Evolutionary conservation across 30 jellyfish, hydroid and myxozoan genomes (phyloP).

Genomic region (Pelagia noctiluca): DNA sequence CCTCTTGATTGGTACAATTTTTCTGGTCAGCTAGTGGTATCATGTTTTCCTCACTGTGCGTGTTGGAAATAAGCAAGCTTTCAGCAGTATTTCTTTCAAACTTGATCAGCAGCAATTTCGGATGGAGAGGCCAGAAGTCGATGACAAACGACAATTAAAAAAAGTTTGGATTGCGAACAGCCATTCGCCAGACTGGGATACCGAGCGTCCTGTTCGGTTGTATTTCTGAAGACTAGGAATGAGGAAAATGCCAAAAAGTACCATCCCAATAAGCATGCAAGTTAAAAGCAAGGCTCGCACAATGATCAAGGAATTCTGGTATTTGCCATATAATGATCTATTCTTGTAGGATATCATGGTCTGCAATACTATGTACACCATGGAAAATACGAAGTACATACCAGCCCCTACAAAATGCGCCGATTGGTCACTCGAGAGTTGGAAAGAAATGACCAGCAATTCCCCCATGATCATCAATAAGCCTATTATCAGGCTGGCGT

Average conservation of each 20-base stretch:
- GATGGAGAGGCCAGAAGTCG: constrained; percentile 74
- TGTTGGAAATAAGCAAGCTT: no score
- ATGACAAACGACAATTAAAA: constrained; percentile 51
- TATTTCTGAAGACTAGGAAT: constrained; percentile 39
- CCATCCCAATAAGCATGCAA: constrained; percentile 60
- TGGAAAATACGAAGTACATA: constrained; percentile 50
- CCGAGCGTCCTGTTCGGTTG: constrained; percentile 55
- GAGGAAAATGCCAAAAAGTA: constrained; percentile 39
- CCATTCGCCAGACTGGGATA: constrained; percentile 76
- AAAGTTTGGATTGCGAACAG: constrained; percentile 55
- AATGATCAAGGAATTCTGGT: background rate
- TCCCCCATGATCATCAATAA: constrained; percentile 53
- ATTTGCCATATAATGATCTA: constrained; percentile 15
- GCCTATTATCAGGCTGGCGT: constrained; percentile 41
- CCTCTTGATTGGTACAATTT: no score
- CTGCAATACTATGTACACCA: constrained; percentile 51
- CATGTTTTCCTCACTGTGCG: no score
- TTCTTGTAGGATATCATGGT: constrained; percentile 49
- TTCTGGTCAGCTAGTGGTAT: no score
- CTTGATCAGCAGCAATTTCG: constrained; percentile 55
- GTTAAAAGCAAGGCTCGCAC: constrained; percentile 22
- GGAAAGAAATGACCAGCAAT: constrained; percentile 50
- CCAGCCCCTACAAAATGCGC: constrained; percentile 74
- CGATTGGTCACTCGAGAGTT: constrained; percentile 36
- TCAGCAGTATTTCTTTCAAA: constrained; percentile 31